These are phyloP conservation scores for Cyanocitta stelleri DNA, from an alignment of 2,113 vertebrate species.

Conservation along the genomic window DNA sequence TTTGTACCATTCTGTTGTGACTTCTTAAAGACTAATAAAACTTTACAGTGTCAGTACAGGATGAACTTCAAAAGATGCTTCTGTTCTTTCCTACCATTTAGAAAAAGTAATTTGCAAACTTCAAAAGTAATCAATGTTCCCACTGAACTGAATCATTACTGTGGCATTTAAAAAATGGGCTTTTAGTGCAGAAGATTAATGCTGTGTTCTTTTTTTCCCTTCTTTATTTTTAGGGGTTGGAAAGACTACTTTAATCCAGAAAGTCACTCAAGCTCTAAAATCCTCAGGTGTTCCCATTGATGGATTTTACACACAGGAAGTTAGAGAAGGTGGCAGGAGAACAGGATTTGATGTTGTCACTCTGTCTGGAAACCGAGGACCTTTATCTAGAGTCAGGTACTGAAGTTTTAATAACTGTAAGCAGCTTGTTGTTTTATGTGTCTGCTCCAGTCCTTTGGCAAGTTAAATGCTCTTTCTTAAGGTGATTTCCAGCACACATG, in stretches of 20 bases:
- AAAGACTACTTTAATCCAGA: conserved; percentile 93
- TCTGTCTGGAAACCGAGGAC: conserved; percentile 80
- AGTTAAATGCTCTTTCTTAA: neutral
- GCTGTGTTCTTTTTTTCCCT: neutral
- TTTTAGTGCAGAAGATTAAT: neutral
- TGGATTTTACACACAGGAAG: conserved; percentile 97
- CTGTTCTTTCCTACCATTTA: neutral
- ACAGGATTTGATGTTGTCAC: conserved; percentile 95
- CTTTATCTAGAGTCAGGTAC: conserved; percentile 89
- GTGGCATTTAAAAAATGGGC: neutral
- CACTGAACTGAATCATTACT: neutral
- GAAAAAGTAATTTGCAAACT: neutral
- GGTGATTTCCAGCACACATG: neutral
- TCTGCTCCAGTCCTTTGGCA: neutral
- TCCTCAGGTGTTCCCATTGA: conserved; percentile 74
- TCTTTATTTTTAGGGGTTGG: conserved; percentile 81
- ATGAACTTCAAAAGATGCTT: neutral
- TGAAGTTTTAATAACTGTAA: neutral
- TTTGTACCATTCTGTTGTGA: neutral
- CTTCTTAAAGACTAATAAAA: neutral
- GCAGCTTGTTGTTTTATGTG: neutral
- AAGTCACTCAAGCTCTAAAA: conserved; percentile 78
- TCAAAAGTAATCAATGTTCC: neutral
- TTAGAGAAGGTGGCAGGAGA: conserved; percentile 84
- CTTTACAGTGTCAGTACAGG: neutral